Percentiles rank a stretch among this genome's conserved stretches.
Evolutionary conservation across 2,888 invertebrate genomes (phyloP).

Genomic region (Cactoblastis cactorum): DNA sequence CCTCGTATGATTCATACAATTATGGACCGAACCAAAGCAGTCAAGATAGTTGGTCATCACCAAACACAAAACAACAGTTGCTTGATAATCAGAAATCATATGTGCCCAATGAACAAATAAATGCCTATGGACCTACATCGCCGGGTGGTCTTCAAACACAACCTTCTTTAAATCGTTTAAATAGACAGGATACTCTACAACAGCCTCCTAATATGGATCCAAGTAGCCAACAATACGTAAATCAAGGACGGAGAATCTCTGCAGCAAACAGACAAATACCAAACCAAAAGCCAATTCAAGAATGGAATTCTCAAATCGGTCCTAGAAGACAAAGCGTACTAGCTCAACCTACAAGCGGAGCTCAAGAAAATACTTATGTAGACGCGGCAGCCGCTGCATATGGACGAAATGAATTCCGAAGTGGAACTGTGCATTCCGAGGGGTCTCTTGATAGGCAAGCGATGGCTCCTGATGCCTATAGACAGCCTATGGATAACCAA

Average conservation of each 20-base stretch:
- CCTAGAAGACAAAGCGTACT: slow-evolving; percentile 61
- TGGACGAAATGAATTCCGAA: slow-evolving; percentile 56
- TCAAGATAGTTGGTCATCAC: slow-evolving; percentile 56
- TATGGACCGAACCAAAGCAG: slow-evolving; percentile 53
- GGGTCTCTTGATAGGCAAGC: slow-evolving; percentile 47
- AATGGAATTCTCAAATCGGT: slow-evolving; percentile 56
- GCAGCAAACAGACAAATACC: slow-evolving; percentile 47
- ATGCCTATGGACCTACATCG: slow-evolving; percentile 42
- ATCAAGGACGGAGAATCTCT: slow-evolving; percentile 58
- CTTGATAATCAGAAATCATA: slow-evolving; percentile 54
- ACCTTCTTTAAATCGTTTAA: slow-evolving; percentile 42
- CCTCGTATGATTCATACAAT: slow-evolving; percentile 49
- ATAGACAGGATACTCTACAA: slow-evolving; percentile 49
- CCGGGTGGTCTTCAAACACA: slow-evolving; percentile 39
- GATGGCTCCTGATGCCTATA: slow-evolving; percentile 41
- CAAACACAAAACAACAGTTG: slow-evolving; percentile 44
- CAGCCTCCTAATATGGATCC: slow-evolving; percentile 58
- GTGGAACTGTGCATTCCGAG: slow-evolving; percentile 65
- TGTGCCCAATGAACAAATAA: slow-evolving; percentile 48
- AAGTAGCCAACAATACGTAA: slow-evolving; percentile 54
- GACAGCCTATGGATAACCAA: slow-evolving; percentile 47
- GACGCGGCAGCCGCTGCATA: slow-evolving; percentile 48
- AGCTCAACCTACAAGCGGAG: slow-evolving; percentile 54
- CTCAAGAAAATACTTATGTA: slow-evolving; percentile 48
- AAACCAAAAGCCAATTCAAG: slow-evolving; percentile 56